These are phyloP conservation scores for Volucella inflata DNA, from an alignment of 2,888 invertebrate genomes.

Conservation along the genomic window DNA sequence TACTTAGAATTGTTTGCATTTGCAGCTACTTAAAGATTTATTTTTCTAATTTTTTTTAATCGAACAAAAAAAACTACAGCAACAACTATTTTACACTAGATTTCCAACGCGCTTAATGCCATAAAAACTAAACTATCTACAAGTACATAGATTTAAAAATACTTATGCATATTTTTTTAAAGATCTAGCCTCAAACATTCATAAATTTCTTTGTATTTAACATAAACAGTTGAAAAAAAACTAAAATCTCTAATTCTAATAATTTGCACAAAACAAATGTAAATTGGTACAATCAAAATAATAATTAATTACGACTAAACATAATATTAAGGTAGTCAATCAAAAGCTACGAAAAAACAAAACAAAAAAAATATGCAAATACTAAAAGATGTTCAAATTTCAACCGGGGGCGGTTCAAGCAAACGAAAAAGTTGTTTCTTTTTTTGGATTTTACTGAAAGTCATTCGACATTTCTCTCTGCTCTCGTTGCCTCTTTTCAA, in stretches of 20 bases:
- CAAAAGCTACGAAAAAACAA: not conserved
- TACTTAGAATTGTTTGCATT: constrained; percentile 29
- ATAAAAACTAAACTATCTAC: constrained; percentile 4
- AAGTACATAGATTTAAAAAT: constrained; percentile 1
- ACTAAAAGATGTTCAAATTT: constrained; percentile 19
- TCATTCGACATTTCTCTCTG: constrained; percentile 37
- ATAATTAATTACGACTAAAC: constrained; percentile 36
- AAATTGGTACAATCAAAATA: constrained; percentile 71
- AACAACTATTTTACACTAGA: constrained; percentile 49
- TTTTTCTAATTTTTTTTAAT: constrained; percentile 36
- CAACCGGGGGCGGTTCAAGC: constrained; percentile 64
- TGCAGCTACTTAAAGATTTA: constrained; percentile 36
- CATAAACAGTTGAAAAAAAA: constrained; percentile 21
- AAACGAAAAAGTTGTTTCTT: constrained; percentile 1
- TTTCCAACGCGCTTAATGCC: constrained; percentile 28
- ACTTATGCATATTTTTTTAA: constrained; percentile 22
- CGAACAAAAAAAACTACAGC: not conserved
- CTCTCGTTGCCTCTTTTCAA: constrained; percentile 20
- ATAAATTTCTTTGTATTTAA: constrained; percentile 46
- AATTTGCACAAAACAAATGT: constrained; percentile 65
- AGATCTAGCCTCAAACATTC: not conserved
- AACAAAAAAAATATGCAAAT: constrained; percentile 5
- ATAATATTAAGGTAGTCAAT: constrained; percentile 32
- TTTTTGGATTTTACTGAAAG: constrained; percentile 21
- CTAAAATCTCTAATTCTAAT: constrained; percentile 7